These are phyloP conservation scores for Mirounga angustirostris DNA, from an alignment of 2,113 vertebrate species.

Conservation along the genomic window DNA sequence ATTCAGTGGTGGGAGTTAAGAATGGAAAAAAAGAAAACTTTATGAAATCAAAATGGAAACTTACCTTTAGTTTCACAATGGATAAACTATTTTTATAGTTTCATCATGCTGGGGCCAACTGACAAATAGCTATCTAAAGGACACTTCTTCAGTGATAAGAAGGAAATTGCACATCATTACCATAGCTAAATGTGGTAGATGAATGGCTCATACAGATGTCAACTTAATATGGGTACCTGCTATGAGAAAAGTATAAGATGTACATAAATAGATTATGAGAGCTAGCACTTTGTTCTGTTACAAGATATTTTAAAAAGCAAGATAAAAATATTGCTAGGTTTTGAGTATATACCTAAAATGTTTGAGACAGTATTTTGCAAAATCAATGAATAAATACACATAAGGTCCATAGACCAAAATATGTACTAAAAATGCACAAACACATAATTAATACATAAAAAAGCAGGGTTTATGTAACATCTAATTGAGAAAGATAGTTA, in stretches of 20 bases:
- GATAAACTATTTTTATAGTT: neutral
- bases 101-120: neutral
- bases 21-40: neutral
- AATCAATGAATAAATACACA: neutral
- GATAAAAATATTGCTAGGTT: conserved; percentile 78
- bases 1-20: neutral
- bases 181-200: conserved; percentile 42
- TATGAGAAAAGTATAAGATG: conserved; percentile 75
- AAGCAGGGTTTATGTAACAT: neutral
- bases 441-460: neutral
- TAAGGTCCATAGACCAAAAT: neutral
- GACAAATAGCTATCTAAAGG: neutral
- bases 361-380: conserved; percentile 49
- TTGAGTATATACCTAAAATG: conserved; percentile 80
- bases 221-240: conserved; percentile 71
- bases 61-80: neutral
- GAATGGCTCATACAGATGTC: conserved; percentile 51
- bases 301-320: conserved; percentile 78
- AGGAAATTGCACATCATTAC: conserved; percentile 59
- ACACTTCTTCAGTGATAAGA: conserved; percentile 3
- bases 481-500: neutral
- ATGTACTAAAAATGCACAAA: neutral
- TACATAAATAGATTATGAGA: conserved; percentile 82
- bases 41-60: neutral
- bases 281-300: conserved; percentile 78